Conservation (phyloP, 2,113 vertebrate genomes). For the Aramus guarauna region DNA sequence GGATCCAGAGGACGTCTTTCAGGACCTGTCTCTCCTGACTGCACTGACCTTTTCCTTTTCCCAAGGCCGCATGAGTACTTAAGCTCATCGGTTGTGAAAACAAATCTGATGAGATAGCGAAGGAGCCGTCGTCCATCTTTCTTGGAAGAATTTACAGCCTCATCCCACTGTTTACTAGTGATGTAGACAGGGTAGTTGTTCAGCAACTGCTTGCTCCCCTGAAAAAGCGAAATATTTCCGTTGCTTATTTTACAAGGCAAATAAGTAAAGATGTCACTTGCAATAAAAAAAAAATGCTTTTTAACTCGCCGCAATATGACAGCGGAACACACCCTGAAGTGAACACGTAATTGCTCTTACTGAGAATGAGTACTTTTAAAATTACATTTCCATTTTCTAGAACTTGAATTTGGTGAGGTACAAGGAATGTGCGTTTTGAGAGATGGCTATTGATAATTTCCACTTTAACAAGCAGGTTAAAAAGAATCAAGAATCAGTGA, state of each 20-base stretch:
- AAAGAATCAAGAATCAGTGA: conserved; percentile 69
- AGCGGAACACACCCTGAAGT: conserved; percentile 22
- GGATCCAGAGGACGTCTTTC: conserved; percentile 98
- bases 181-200: conserved; percentile 99
- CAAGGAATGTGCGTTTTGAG: conserved; percentile 48
- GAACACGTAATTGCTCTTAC: conserved; percentile 51
- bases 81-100: conserved; percentile 98
- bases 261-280: conserved; percentile 34
- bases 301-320: conserved; percentile 18
- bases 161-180: conserved; percentile 98
- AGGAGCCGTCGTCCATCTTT: conserved; percentile 95
- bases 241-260: conserved; percentile 48
- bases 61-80: conserved; percentile 99
- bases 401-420: conserved; percentile 59
- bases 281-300: conserved; percentile 36
- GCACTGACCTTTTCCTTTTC: conserved; percentile 98
- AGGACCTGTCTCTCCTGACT: conserved; percentile 93
- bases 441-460: conserved; percentile 69
- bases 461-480: conserved; percentile 68
- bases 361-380: conserved; percentile 64
- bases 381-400: conserved; percentile 71
- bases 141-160: conserved; percentile 98
- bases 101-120: conserved; percentile 97
- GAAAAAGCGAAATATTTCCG: conserved; percentile 60
- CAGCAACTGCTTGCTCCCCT: conserved; percentile 97